Evolutionary conservation across 2,797 vertebrate species (phyloP).

Genomic region (Pseudochaenichthys georgianus): DNA sequence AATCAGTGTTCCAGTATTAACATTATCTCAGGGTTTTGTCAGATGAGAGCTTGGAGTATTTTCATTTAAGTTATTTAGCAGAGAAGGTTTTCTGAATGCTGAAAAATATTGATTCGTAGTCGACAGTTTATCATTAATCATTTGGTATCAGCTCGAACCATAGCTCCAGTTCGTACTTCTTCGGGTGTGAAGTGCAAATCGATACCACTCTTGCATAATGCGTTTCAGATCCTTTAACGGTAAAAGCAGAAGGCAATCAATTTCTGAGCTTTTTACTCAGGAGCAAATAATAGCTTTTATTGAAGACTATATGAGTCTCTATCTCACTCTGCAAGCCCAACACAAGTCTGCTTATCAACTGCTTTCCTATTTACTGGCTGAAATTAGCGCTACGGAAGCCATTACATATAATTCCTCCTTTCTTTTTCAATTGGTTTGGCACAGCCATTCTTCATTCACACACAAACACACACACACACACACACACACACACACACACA

Average conservation of each 20-base stretch:
- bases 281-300: conserved; percentile 1
- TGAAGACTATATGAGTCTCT: not conserved
- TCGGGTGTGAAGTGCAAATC: not conserved
- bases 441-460: conserved; percentile 9
- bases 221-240: not conserved
- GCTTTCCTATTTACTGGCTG: not conserved
- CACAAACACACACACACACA: conserved; percentile 13
- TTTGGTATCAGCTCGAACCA: not conserved
- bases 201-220: not conserved
- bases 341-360: not conserved
- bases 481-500: not conserved
- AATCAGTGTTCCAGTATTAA: not conserved
- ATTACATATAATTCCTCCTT: conserved; percentile 13
- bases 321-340: not conserved
- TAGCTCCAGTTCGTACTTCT: not conserved
- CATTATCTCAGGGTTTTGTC: not conserved
- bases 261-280: not conserved
- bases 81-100: not conserved
- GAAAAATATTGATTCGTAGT: not conserved
- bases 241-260: conserved; percentile 10
- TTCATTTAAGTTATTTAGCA: no score
- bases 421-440: conserved; percentile 6
- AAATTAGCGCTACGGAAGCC: not conserved
- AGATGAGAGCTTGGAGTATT: not conserved
- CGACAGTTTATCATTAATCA: not conserved